phyloP scores from a whole-genome alignment of 23 tunicate genomes.

The Corella eumyota region DNA sequence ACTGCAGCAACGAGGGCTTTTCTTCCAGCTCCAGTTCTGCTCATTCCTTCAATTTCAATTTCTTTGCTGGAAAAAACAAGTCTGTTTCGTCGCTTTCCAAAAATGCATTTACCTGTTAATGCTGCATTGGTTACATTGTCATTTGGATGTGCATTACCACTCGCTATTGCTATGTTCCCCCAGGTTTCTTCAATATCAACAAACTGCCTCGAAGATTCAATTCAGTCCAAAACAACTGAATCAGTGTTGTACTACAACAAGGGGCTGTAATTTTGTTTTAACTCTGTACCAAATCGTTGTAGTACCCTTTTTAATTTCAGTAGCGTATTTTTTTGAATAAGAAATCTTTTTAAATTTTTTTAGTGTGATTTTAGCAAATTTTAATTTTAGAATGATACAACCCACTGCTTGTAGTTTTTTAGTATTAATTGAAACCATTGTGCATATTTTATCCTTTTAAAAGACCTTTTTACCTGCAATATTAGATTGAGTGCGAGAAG shows the following conservation, averaged over 20 bases:
- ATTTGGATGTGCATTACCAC: conserved; percentile 69
- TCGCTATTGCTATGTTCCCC: conserved; percentile 91
- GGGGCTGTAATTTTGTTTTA: conserved; percentile 57
- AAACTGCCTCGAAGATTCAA: conserved; percentile 30
- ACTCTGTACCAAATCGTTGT: too few species aligned
- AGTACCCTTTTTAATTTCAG: too few species aligned
- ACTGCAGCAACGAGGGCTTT: conserved; percentile 76
- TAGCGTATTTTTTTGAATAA: too few species aligned
- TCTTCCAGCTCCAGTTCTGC: conserved; percentile 68
- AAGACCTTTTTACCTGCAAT: too few species aligned
- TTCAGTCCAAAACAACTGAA: conserved; percentile 21
- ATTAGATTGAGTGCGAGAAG: too few species aligned
- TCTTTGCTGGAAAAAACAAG: conserved; percentile 58
- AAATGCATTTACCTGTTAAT: conserved; percentile 39
- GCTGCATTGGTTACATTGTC: conserved; percentile 35
- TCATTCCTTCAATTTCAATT: conserved; percentile 79
- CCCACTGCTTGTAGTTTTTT: too few species aligned
- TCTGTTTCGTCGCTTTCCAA: conserved; percentile 38
- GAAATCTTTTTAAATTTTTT: too few species aligned
- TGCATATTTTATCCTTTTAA: too few species aligned
- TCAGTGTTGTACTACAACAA: conserved; percentile 34
- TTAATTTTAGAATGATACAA: too few species aligned
- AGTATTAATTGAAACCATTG: too few species aligned
- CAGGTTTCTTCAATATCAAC: conserved; percentile 44
- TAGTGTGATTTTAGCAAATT: too few species aligned